Evolutionary conservation across 92 coral and sea anemone species (phyloP).

Genomic region (Palythoa grandiflora): DNA sequence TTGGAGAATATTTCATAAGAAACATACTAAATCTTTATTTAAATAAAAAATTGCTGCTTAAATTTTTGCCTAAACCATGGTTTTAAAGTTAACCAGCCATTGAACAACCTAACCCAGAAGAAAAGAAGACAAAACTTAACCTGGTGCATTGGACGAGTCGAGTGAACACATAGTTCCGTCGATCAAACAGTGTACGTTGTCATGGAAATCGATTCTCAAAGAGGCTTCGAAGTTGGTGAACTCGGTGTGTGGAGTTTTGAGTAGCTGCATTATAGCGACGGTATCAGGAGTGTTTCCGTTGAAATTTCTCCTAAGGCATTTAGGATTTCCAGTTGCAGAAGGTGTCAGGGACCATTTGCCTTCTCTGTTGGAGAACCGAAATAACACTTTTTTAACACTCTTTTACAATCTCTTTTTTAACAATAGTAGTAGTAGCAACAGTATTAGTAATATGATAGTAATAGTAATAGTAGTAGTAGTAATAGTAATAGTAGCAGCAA

Average conservation of each 20-base stretch:
- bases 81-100: not conserved
- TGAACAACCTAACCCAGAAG: not conserved
- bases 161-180: slow-evolving; percentile 75
- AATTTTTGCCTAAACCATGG: too few relatives aligned
- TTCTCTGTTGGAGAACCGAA: slow-evolving; percentile 10
- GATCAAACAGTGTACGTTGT: slow-evolving; percentile 68
- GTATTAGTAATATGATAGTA: too few relatives aligned
- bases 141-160: slow-evolving; percentile 74
- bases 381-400: not conserved
- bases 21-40: too few relatives aligned
- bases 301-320: slow-evolving; percentile 68
- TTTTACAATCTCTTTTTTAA: not conserved
- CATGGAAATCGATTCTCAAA: slow-evolving; percentile 66
- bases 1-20: too few relatives aligned
- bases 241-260: slow-evolving; percentile 12
- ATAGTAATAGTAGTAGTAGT: not conserved
- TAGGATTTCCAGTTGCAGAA: slow-evolving; percentile 38
- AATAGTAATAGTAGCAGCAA: not conserved
- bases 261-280: slow-evolving; percentile 64
- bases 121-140: not conserved
- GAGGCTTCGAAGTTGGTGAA: slow-evolving; percentile 58
- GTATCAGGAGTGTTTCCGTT: slow-evolving; percentile 64
- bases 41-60: not conserved
- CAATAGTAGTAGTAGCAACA: not conserved
- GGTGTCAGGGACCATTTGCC: slow-evolving; percentile 54